Percentiles rank a stretch among this genome's conserved stretches.
phyloP scores from a whole-genome alignment of 2,888 invertebrate species.

The Metallyticus violacea region DNA sequence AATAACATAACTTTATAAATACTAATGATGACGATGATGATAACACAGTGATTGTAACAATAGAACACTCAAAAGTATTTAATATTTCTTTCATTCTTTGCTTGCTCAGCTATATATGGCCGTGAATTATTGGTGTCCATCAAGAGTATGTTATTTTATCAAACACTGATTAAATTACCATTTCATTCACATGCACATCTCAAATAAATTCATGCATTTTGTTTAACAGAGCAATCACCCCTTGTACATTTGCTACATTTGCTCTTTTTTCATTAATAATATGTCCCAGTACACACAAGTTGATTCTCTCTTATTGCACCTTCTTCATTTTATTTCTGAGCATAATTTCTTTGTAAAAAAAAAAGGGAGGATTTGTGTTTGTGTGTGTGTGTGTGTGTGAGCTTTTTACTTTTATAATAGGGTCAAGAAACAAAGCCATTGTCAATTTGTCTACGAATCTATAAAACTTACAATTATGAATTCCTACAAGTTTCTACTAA shows the following conservation, averaged over 20 bases:
- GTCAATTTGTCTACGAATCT: neutral
- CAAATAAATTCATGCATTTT: neutral
- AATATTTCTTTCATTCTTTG: neutral
- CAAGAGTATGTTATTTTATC: neutral
- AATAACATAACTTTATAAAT: neutral
- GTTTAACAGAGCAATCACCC: neutral
- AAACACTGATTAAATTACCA: slow-evolving; percentile 10
- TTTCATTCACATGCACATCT: neutral
- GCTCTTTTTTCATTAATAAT: neutral
- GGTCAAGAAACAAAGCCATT: neutral
- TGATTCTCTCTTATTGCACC: slow-evolving; percentile 22
- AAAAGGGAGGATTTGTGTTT: neutral
- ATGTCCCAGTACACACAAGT: neutral
- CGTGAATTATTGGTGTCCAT: slow-evolving; percentile 12
- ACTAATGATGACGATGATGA: neutral
- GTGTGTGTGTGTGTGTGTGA: neutral
- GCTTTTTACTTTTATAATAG: neutral
- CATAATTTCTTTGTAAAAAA: neutral
- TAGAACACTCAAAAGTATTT: neutral
- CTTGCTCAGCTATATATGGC: slow-evolving; percentile 1
- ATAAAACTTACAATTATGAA: slow-evolving; percentile 6
- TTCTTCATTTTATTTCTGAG: slow-evolving; percentile 18
- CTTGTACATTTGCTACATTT: neutral
- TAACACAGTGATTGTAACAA: neutral
- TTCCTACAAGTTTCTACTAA: slow-evolving; percentile 14